Evolutionary conservation across 2,113 vertebrate species (phyloP), one percentile per base, ranked within the genome.

Genomic region (Saguinus imperator): DNA sequence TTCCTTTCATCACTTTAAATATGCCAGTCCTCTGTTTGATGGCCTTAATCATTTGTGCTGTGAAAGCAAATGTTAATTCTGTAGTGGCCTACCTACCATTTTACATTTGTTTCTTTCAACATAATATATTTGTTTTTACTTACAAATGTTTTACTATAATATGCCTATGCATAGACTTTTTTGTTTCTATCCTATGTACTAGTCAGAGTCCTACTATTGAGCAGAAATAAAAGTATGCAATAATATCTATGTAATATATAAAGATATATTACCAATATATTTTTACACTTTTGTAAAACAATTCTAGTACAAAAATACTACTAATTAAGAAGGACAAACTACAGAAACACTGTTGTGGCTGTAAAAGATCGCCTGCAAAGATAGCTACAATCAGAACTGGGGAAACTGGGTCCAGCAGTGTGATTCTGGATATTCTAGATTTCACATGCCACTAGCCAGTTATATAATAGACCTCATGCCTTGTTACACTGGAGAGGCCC

Each of bases 401-500:
- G 32, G 8, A 14, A 52, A 6, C 27, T 16, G 32, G 68, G 14
- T 8, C 25, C 18, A 5, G 13, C 10, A n/a, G 8, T 21, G 0
- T 55, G 32, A 25, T 32, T 50, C n/a, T 23, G 52, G n/a, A 5
- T 76, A 27, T 35, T 76, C 45, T 83, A 84, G 45, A 29, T 76
- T 11, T 89, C 10, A 64, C 25, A 35, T 20, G 10, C 6, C 55
- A 25, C 23, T 52, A 64, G 3, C 21, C 21, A 45, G 23, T 76
- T 66, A 35, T n/a, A 11, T 17, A 14, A 37, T 77, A 27, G 2
- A 8, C 1, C 1, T 10, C 68, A 13, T 76, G 8, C 1, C 27
- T 43, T 43, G 35, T 32, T n/a, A 76, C 1, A 52, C 17, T n/a
- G n/a, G 35, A 64, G 10, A 82, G 52, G 6, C 10, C 48, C 3